Evolutionary conservation across 2,797 vertebrate species (phyloP), one percentile per base, ranked within the genome.

Genomic region (Mastacembelus armatus): DNA sequence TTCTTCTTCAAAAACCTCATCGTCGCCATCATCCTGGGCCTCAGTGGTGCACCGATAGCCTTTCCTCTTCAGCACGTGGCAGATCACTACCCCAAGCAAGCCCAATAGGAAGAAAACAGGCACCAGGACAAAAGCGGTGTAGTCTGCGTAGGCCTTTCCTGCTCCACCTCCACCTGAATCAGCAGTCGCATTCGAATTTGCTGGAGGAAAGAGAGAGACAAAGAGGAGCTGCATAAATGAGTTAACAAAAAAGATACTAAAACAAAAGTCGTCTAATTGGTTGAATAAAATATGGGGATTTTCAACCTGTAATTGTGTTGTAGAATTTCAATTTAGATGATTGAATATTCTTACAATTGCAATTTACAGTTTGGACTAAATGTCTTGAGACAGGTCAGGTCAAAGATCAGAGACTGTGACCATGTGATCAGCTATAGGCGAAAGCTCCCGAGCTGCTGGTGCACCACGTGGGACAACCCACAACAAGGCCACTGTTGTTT

Each of bases 1-100:
- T 0, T 30, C 49, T 0, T 65, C 61, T 51, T 70, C 18, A 6
- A 68, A 47, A 2, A 81, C 65, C 15, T 69, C 65, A 2, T 89
- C 77, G 1, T 83, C 76, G 10, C n/a, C n/a, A 0, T 79, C 85
- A 48, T 94, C 85, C 47, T 96, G 94, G 0, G 94, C 90, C 59
- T 97, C 95, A 0, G 98, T 98, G 29, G 96, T 99, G 89, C 97
- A 98, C 12, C 97, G 95, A 82, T 99, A 99, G 51, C 98, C 98
- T 78, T 96, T 98, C 74, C 91, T 96, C 92, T 98, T 96, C 60
- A 99, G 88, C 49, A 98, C 74, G 52, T 98, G 97, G 78, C 98
- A 99, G 92, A 99, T 95, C 27, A 99, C 86, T 62, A 99, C 93
- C 0, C 98, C 98, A 19, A 96, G 69, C 35, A 99, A 94, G 36